Evolutionary conservation across 2,797 vertebrate species (phyloP).

Genomic region (Alauda arvensis): DNA sequence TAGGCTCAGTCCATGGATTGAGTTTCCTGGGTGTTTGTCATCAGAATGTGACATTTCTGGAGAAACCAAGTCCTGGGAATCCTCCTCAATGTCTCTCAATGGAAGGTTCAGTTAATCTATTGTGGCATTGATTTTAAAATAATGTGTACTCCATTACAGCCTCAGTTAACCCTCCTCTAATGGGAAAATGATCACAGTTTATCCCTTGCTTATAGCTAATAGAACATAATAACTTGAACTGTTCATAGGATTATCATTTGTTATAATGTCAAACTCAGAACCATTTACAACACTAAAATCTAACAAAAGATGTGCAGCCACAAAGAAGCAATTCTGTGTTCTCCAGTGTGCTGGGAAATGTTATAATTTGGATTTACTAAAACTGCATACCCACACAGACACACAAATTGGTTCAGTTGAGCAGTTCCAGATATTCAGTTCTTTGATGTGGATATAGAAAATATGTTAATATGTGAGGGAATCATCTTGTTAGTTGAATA

Average conservation of each 20-base stretch:
- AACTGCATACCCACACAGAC: not conserved
- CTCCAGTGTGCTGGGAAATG: not conserved
- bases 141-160: not conserved
- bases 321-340: not conserved
- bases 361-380: not conserved
- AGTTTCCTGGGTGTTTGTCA: not conserved
- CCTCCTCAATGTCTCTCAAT: not conserved
- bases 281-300: not conserved
- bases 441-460: not conserved
- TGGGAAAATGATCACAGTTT: not conserved
- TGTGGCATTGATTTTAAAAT: conserved; percentile 13
- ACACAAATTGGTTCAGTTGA: not conserved
- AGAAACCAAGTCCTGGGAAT: not conserved
- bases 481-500: not conserved
- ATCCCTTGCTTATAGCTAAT: not conserved
- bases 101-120: not conserved
- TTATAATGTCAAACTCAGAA: not conserved
- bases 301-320: not conserved
- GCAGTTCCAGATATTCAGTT: not conserved
- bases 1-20: not conserved
- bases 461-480: not conserved
- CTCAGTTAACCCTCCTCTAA: not conserved
- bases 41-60: not conserved
- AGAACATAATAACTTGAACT: not conserved
- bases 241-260: not conserved